phyloP scores from a whole-genome alignment of 2,888 invertebrate genomes.

The Panzeria rudis region DNA sequence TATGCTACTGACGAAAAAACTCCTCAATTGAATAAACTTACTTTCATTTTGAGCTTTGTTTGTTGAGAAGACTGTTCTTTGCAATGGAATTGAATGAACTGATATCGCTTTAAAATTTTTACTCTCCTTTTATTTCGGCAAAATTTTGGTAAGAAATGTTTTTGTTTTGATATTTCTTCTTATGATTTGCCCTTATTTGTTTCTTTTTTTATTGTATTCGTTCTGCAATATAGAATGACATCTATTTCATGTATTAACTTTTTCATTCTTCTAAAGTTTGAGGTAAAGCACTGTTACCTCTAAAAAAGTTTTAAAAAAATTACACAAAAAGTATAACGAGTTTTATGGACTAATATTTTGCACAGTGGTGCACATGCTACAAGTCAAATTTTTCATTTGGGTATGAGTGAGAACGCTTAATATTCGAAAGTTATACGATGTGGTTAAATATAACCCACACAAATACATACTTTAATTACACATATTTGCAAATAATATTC shows the following conservation, averaged over 20 bases:
- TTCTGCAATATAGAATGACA: constrained; percentile 10
- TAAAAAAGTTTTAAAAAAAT: background rate
- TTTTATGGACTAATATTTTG: constrained; percentile 27
- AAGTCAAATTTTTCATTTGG: background rate
- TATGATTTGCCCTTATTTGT: background rate
- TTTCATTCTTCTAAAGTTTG: background rate
- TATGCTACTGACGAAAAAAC: background rate
- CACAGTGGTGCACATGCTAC: background rate
- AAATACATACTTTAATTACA: too few species aligned
- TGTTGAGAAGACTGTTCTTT: constrained; percentile 55
- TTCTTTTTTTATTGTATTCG: background rate
- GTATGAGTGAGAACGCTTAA: too few species aligned
- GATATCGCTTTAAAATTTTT: constrained; percentile 35
- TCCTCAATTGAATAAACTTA: constrained; percentile 25
- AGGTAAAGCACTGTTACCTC: background rate
- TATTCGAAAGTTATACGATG: too few species aligned
- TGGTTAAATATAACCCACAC: too few species aligned
- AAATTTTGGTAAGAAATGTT: background rate
- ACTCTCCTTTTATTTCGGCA: constrained; percentile 39
- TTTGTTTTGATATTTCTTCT: background rate
- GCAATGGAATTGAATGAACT: constrained; percentile 63
- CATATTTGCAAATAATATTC: too few species aligned
- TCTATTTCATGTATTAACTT: background rate
- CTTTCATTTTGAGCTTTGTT: constrained; percentile 59
- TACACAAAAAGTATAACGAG: constrained; percentile 22